These are phyloP conservation scores for Agrochola lota DNA, from an alignment of 2,888 invertebrate genomes.

Conservation along the genomic window DNA sequence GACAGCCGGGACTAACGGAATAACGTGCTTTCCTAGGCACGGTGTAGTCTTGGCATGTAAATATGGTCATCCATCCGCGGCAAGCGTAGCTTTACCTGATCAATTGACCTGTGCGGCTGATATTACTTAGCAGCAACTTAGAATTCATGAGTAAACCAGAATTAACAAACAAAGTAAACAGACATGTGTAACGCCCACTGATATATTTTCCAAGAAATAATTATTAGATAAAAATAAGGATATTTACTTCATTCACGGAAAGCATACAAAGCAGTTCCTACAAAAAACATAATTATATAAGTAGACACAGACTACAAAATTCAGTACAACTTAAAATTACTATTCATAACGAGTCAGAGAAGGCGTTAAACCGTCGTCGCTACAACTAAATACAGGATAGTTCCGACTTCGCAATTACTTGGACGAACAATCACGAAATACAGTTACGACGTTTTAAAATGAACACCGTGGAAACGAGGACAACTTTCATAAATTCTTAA, in stretches of 20 bases:
- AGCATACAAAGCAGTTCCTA: background rate
- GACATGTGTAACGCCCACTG: background rate
- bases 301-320: conserved; percentile 29
- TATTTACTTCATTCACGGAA: background rate
- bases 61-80: no score
- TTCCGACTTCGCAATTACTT: conserved; percentile 65
- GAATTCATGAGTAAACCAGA: background rate
- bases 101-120: no score
- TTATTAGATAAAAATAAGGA: background rate
- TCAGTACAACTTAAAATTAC: conserved; percentile 48
- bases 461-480: conserved; percentile 56
- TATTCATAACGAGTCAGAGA: conserved; percentile 52
- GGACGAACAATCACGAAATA: conserved; percentile 63
- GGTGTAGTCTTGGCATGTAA: no score
- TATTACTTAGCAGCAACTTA: no score
- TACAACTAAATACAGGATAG: conserved; percentile 61
- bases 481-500: conserved; percentile 68
- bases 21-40: no score
- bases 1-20: no score
- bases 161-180: background rate
- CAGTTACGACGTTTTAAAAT: conserved; percentile 62
- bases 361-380: conserved; percentile 58
- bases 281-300: conserved; percentile 23
- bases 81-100: no score
- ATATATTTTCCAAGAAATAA: background rate